Conservation (phyloP, 2,113 vertebrate species). For the Garra rufa region DNA sequence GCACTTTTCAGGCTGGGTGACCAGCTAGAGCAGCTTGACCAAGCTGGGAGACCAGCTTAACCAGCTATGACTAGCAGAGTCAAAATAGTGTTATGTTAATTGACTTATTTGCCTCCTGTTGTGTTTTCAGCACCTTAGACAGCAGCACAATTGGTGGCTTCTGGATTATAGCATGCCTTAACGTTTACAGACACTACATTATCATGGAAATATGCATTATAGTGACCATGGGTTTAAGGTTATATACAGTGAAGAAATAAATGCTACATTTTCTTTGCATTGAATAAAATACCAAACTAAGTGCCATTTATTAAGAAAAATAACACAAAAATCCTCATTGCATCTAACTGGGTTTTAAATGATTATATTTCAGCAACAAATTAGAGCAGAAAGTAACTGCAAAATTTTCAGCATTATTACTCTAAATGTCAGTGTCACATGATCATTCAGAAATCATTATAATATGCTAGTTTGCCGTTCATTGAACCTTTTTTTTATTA, state of each 20-base stretch:
- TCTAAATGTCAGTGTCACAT: too few species aligned
- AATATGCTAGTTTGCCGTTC: too few species aligned
- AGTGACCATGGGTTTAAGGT: neutral
- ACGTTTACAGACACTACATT: neutral
- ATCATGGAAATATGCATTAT: neutral
- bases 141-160: slow-evolving; percentile 57
- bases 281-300: neutral
- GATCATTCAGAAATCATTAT: too few species aligned
- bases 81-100: slow-evolving; percentile 12
- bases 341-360: neutral
- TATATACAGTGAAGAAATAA: neutral
- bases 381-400: neutral
- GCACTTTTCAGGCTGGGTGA: neutral
- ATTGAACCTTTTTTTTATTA: too few species aligned
- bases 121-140: slow-evolving; percentile 75
- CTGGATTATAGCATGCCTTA: neutral
- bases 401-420: too few species aligned
- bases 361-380: neutral
- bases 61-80: neutral
- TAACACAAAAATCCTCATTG: neutral
- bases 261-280: neutral
- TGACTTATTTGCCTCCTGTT: slow-evolving; percentile 50
- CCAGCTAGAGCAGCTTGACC: neutral
- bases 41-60: neutral
- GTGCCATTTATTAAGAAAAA: neutral